Evolutionary conservation across 2,797 vertebrate species (phyloP).

Genomic region (Furcifer pardalis): DNA sequence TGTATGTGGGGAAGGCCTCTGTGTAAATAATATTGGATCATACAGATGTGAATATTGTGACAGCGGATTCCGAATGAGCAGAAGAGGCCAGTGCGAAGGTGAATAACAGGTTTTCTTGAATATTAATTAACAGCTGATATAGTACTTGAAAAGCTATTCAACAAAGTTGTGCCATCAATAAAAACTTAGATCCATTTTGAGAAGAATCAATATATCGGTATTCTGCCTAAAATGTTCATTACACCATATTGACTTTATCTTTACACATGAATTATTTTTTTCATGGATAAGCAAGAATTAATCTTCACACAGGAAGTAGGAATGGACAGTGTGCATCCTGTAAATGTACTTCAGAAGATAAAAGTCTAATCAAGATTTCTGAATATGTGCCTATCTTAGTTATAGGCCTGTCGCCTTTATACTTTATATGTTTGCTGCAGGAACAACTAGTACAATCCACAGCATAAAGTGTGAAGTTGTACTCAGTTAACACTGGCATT

Average conservation of each 20-base stretch:
- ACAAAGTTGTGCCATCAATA: background rate
- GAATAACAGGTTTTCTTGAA: conserved; percentile 5
- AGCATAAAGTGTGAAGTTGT: background rate
- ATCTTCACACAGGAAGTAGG: background rate
- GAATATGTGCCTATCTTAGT: background rate
- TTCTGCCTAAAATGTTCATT: background rate
- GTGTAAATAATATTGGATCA: conserved; percentile 80
- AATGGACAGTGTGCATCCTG: background rate
- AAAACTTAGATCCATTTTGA: background rate
- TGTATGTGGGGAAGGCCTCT: conserved; percentile 79
- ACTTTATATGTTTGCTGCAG: background rate
- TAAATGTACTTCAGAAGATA: background rate
- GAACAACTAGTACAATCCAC: background rate
- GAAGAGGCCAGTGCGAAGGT: conserved; percentile 81
- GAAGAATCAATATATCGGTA: background rate
- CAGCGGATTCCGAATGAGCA: conserved; percentile 78
- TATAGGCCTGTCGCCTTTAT: background rate
- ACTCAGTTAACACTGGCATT: background rate
- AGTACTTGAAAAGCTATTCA: background rate
- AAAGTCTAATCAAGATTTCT: background rate
- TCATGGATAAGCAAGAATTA: background rate
- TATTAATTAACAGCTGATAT: background rate
- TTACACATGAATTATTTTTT: background rate
- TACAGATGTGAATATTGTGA: conserved; percentile 83
- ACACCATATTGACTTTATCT: background rate